Percentiles rank a stretch among this genome's conserved stretches.
Evolutionary conservation across 2,797 vertebrate species (phyloP).

Genomic region (Adelosebastes latens): DNA sequence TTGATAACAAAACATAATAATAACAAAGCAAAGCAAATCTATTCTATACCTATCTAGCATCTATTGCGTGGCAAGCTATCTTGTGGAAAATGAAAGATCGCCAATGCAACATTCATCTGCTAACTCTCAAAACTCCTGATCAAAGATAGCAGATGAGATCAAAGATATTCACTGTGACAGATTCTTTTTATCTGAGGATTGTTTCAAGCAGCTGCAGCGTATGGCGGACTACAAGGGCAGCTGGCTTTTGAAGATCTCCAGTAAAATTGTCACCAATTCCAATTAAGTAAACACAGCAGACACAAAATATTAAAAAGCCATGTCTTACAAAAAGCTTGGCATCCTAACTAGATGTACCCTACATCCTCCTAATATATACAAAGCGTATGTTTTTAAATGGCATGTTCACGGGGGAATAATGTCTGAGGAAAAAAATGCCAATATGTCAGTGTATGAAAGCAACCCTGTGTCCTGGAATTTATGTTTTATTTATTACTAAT

Average conservation of each 20-base stretch:
- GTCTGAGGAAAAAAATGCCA: background rate
- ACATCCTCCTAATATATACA: background rate
- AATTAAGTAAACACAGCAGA: background rate
- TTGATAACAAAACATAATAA: background rate
- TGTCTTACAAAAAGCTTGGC: background rate
- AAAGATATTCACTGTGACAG: background rate
- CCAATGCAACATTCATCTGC: background rate
- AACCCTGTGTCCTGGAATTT: background rate
- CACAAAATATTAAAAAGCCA: background rate
- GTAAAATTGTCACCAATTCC: background rate
- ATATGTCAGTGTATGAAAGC: background rate
- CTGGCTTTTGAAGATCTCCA: background rate
- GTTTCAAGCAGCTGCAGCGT: background rate
- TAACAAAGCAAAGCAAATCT: background rate
- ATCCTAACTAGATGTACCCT: background rate
- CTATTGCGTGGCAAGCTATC: background rate
- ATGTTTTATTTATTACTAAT: background rate
- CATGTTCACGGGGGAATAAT: background rate
- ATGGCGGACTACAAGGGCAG: background rate
- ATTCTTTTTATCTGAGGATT: conserved; percentile 1
- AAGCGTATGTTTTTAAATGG: background rate
- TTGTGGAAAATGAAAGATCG: background rate
- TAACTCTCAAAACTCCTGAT: background rate
- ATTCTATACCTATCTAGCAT: background rate
- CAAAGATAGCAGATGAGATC: background rate